A percentile compares a stretch with the other conserved stretches of the same genome.
Conservation (phyloP, 2,888 invertebrate species). For the Eilema griseolum region DNA sequence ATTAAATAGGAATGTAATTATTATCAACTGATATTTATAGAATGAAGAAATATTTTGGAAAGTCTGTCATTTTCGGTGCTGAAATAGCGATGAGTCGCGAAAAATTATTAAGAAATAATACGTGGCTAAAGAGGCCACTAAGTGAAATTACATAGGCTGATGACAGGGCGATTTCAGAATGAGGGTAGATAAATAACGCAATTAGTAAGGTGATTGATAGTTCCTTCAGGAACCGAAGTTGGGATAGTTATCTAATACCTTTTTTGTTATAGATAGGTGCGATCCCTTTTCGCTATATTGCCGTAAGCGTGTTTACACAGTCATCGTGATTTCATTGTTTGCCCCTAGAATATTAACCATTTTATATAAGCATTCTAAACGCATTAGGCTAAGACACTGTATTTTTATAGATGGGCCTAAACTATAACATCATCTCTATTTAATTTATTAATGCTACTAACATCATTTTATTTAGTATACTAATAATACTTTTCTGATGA, state of each 20-base stretch:
- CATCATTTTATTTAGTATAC: not conserved
- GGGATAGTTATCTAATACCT: conserved; percentile 56
- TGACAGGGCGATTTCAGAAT: conserved; percentile 74
- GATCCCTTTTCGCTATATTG: conserved; percentile 52
- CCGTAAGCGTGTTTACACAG: conserved; percentile 44
- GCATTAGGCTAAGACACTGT: conserved; percentile 45
- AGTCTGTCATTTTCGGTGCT: conserved; percentile 54
- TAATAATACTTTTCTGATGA: not conserved
- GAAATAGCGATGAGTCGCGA: conserved; percentile 60
- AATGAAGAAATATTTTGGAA: conserved; percentile 32
- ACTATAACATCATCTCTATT: conserved; percentile 10
- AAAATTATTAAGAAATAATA: conserved; percentile 71
- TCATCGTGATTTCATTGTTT: conserved; percentile 52
- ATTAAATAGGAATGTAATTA: conserved; percentile 10
- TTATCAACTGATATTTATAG: conserved; percentile 21
- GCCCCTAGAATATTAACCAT: conserved; percentile 38
- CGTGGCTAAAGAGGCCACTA: conserved; percentile 70
- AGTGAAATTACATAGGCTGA: conserved; percentile 79
- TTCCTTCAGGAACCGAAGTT: conserved; percentile 55
- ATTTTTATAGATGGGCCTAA: conserved; percentile 27
- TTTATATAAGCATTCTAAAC: conserved; percentile 51
- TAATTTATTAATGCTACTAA: not conserved
- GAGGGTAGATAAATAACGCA: conserved; percentile 79
- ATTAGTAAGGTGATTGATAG: conserved; percentile 82
- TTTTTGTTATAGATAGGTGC: conserved; percentile 58